Conservation (phyloP, 2,888 invertebrate species). For the Drosophila anceps region DNA sequence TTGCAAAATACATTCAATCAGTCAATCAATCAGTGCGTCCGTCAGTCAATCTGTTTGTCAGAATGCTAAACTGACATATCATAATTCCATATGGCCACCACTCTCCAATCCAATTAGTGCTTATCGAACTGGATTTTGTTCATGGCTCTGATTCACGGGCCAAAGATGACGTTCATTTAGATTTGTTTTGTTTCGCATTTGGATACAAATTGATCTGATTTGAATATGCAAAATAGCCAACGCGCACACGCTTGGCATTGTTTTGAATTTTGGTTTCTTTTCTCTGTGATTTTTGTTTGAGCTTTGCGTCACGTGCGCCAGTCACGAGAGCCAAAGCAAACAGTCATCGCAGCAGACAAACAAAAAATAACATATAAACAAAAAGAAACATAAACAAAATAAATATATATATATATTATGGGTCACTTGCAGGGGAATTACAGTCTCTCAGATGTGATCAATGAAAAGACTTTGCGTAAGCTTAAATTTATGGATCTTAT, state of each 20-base stretch:
- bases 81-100: conserved; percentile 15
- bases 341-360: conserved; percentile 32
- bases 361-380: conserved; percentile 25
- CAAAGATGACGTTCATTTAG: conserved; percentile 50
- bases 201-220: conserved; percentile 58
- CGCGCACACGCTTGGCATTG: conserved; percentile 42
- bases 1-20: conserved; percentile 19
- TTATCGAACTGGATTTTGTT: conserved; percentile 45
- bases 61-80: conserved; percentile 14
- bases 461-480: background rate
- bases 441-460: conserved; percentile 8
- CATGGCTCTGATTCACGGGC: conserved; percentile 58
- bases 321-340: conserved; percentile 38
- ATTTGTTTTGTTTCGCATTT: conserved; percentile 51
- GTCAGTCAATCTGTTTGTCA: background rate
- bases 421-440: conserved; percentile 48
- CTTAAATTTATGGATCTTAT: background rate
- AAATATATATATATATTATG: conserved; percentile 9
- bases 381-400: background rate
- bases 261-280: conserved; percentile 42
- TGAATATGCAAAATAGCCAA: conserved; percentile 78
- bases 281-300: conserved; percentile 37
- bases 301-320: conserved; percentile 62
- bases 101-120: conserved; percentile 36
- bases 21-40: background rate